Evolutionary conservation across 2,113 vertebrate genomes (phyloP).

Genomic region (Perca fluviatilis): DNA sequence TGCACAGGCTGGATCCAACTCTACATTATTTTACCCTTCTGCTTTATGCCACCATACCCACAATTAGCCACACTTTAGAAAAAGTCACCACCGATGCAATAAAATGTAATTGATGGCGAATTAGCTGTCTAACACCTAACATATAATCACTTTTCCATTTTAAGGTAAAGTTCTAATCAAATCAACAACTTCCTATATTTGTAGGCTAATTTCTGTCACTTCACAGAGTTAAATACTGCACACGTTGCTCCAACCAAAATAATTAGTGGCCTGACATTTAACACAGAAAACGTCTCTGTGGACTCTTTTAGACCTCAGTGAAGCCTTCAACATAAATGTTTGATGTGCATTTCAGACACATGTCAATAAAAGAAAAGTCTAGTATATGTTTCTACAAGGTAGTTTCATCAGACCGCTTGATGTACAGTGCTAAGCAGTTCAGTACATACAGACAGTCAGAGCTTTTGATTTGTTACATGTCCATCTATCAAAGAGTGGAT

Average conservation of each 20-base stretch:
- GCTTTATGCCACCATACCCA: not conserved
- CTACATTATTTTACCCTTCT: not conserved
- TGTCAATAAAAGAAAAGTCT: not conserved
- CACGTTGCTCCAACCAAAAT: not conserved
- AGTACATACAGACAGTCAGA: not conserved
- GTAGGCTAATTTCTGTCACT: not conserved
- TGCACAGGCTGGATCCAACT: not conserved
- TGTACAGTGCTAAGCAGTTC: not conserved
- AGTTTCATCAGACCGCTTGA: not conserved
- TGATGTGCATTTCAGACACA: not conserved
- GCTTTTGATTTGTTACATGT: not conserved
- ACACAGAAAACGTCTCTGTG: not conserved
- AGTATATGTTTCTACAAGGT: not conserved
- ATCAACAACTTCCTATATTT: not conserved
- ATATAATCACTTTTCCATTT: not conserved
- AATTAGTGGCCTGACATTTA: not conserved
- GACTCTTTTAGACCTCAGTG: not conserved
- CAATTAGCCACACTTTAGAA: conserved; percentile 12
- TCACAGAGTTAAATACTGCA: not conserved
- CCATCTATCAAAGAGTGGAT: not conserved
- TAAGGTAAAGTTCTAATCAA: not conserved
- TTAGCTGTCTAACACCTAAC: not conserved
- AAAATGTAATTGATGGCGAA: not conserved
- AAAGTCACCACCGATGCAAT: not conserved
- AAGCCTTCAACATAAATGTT: not conserved